Base-by-base conservation (phyloP, 1,140 invertebrate species). In the Plectus sambesii region DNA sequence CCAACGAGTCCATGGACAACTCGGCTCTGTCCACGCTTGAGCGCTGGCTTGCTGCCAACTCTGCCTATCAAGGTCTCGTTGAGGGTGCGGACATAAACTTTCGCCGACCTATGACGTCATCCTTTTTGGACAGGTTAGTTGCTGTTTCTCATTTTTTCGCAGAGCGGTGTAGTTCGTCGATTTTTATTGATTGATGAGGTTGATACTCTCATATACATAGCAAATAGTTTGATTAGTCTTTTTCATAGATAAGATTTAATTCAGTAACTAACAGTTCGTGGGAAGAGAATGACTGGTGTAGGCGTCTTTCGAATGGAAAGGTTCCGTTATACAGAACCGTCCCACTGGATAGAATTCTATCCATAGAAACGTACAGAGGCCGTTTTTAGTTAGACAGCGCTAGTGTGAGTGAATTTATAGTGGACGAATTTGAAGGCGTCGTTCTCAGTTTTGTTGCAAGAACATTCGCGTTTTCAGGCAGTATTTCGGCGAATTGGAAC, bases 1-100 rank as follows among this genome's bases (percentile, higher is more conserved):
- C 90, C 2, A 99, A 99, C 74, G 93, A 99, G 67, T 74, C 74
- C 2, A 50, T 51, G 33, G 63, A 65, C n/a, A 61, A 60, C 48
- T 55, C 63, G 23, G 58, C 66, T 22, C 40, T 67, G 2, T 37
- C 41, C 8, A 51, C 66, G 20, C 30, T 67, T 24, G 52, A 66
- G 19, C 53, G 57, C 44, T 67, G 63, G 63, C 45, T 67, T 43
- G n/a, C 37, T 37, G 35, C 53, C 3, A 55, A 66, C n/a, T n/a
- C n/a, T n/a, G n/a, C n/a, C n/a, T n/a, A n/a, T n/a, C n/a, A n/a
- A n/a, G n/a, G n/a, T n/a, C n/a, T n/a, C n/a, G n/a, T n/a, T 47
- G 42, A 36, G 22, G 51, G 41, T 17, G 29, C 48, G 3, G 37
- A 45, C 17, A 22, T 41, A 15, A 23, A 40, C 23, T n/a, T n/a